Percentiles rank a stretch among this genome's conserved stretches.
These are phyloP conservation scores for Dugesia japonica DNA, from an alignment of 2,888 invertebrate species.

Conservation along the genomic window DNA sequence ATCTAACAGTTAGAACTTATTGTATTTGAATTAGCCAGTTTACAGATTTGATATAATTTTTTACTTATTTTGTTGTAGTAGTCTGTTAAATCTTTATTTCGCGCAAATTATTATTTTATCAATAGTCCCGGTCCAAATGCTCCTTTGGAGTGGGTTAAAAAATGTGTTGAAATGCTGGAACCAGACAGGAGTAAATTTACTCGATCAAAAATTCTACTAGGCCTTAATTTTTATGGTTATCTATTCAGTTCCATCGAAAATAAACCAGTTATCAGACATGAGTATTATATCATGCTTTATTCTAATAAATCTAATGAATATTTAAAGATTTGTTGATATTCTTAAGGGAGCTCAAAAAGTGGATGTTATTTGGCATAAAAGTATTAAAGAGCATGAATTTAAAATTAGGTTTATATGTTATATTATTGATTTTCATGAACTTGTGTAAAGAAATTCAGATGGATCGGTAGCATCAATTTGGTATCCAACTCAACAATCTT, in stretches of 20 bases:
- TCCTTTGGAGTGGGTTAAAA: constrained; percentile 65
- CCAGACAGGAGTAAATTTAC: constrained; percentile 50
- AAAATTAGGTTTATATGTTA: not conserved
- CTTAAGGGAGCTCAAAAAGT: constrained; percentile 16
- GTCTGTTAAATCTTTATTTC: no score
- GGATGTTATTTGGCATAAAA: not conserved
- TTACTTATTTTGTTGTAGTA: no score
- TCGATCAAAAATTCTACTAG: constrained; percentile 65
- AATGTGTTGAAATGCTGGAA: constrained; percentile 61
- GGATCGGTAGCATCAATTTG: constrained; percentile 54
- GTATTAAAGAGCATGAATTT: constrained; percentile 1
- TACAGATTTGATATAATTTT: no score
- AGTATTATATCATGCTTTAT: constrained; percentile 37
- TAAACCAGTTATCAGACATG: constrained; percentile 60
- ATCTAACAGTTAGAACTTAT: no score
- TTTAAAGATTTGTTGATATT: constrained; percentile 30
- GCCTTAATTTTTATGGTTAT: constrained; percentile 81
- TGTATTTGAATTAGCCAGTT: no score
- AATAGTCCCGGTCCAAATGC: constrained; percentile 67
- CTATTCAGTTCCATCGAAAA: constrained; percentile 63
- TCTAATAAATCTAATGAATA: not conserved
- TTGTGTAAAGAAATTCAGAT: not conserved
- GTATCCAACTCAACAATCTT: constrained; percentile 72
- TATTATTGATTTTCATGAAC: not conserved
- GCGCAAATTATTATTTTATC: no score